Conservation (phyloP, 2,888 invertebrate genomes). For the Esperia sulphurella region DNA sequence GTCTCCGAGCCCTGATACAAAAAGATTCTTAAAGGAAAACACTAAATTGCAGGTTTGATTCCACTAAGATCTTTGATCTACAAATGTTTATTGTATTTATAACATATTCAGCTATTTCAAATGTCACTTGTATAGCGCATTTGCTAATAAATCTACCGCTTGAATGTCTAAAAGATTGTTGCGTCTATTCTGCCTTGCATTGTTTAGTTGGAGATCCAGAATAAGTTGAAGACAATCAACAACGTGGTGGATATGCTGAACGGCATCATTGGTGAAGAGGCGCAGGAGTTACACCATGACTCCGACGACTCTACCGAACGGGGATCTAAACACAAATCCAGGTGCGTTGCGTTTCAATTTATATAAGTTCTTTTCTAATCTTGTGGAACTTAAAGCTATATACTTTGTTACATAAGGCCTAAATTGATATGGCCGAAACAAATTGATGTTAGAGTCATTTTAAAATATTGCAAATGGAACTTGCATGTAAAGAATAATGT, state of each 20-base stretch:
- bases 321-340: conserved; percentile 59
- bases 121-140: conserved; percentile 27
- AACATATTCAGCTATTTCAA: conserved; percentile 13
- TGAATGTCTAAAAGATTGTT: conserved; percentile 21
- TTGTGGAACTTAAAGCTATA: no score
- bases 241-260: conserved; percentile 94
- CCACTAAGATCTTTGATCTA: no score
- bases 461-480: no score
- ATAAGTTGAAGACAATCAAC: conserved; percentile 89
- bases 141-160: conserved; percentile 18
- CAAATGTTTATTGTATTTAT: conserved; percentile 1
- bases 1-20: conserved; percentile 87
- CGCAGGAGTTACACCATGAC: conserved; percentile 32
- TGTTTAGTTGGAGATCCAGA: conserved; percentile 86
- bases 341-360: conserved; percentile 38
- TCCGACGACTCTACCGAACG: conserved; percentile 46
- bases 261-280: conserved; percentile 89
- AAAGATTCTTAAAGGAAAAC: conserved; percentile 89
- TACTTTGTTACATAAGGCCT: no score
- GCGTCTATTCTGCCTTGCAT: conserved; percentile 18
- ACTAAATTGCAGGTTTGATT: conserved; percentile 91
- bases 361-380: not conserved
- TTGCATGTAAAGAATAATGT: no score
- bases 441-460: no score
- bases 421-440: no score